phyloP scores from a whole-genome alignment of 2,797 vertebrate species.

The Fundulus diaphanus region DNA sequence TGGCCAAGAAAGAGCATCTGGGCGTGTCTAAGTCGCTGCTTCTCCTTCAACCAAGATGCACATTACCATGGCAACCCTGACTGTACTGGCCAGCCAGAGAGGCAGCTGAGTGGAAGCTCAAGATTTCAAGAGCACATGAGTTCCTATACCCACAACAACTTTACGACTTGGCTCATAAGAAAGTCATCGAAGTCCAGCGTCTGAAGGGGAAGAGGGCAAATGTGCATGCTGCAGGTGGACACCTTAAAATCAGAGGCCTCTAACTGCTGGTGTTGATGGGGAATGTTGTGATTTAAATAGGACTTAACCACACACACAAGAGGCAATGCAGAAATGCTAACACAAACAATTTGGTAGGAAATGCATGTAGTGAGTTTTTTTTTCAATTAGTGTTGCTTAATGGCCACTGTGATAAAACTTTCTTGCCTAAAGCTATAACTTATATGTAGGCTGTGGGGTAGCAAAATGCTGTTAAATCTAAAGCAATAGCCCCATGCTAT shows the following conservation, averaged over 20 bases:
- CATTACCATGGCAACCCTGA: conserved; percentile 67
- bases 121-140: conserved; percentile 6
- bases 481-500: no score
- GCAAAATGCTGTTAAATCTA: no score
- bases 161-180: conserved; percentile 5
- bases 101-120: conserved; percentile 59
- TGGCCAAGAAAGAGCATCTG: conserved; percentile 46
- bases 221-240: not conserved
- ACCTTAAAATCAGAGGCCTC: not conserved
- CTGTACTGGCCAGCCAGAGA: conserved; percentile 46
- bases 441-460: no score
- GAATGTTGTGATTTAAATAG: not conserved
- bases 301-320: not conserved
- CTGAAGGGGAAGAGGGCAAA: not conserved
- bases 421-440: no score
- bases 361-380: not conserved
- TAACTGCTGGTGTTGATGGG: not conserved
- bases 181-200: conserved; percentile 9
- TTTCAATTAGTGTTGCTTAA: not conserved
- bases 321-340: not conserved
- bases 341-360: not conserved
- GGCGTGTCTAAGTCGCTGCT: conserved; percentile 49
- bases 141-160: conserved; percentile 4
- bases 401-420: no score
- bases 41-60: conserved; percentile 19